Evolutionary conservation across 2,888 invertebrate genomes (phyloP).

Genomic region (Julus scandinavius): DNA sequence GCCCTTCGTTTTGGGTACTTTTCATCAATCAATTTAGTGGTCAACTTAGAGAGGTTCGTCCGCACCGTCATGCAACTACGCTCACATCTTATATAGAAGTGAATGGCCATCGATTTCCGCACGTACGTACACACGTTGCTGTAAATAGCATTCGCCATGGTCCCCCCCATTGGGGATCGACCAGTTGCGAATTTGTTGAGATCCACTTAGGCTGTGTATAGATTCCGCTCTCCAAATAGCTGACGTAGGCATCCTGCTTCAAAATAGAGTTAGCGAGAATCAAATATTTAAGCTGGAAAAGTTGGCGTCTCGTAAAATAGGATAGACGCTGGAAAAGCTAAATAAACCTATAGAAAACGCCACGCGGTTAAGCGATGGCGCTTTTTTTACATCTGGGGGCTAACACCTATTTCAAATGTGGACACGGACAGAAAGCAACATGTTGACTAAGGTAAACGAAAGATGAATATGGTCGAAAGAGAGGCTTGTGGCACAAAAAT

Average conservation of each 20-base stretch:
- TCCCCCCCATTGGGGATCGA: not conserved
- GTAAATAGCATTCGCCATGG: slow-evolving; percentile 4
- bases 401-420: no score
- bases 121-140: not conserved
- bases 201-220: slow-evolving; percentile 21
- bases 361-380: not conserved
- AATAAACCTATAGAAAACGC: not conserved
- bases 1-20: not conserved
- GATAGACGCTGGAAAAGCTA: not conserved
- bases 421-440: no score
- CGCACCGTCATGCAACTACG: not conserved
- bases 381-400: not conserved
- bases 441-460: no score
- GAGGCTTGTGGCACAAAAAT: no score
- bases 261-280: slow-evolving; percentile 31
- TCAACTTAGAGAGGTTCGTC: not conserved
- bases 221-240: slow-evolving; percentile 30
- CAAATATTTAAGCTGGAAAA: slow-evolving; percentile 31
- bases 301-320: slow-evolving; percentile 28
- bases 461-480: no score
- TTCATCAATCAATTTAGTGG: slow-evolving; percentile 15
- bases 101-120: slow-evolving; percentile 19
- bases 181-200: slow-evolving; percentile 33
- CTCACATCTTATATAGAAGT: not conserved
- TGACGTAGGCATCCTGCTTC: slow-evolving; percentile 29